Base-by-base conservation (phyloP, 2,888 invertebrate species). In the Pachycephus smyrnensis region DNA sequence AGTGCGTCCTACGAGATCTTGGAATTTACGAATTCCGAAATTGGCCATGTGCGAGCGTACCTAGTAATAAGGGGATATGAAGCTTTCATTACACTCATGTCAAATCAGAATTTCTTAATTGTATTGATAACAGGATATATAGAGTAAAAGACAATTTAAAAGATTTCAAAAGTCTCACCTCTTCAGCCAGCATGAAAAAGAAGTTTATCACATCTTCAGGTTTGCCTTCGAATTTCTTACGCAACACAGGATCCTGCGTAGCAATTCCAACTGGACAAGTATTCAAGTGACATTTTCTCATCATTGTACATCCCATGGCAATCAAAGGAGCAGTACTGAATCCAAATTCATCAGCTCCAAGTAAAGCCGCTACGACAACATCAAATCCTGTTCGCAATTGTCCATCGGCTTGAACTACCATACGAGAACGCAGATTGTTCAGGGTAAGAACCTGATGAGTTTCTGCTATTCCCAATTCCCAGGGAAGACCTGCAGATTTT, bases 251-350 rank as follows among this genome's bases (percentile, higher is more conserved):
- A 93, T 99, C 99, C 92, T 99, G 99, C 0, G 99, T 99, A 1
- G 99, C 99, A 88, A 99, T 97, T 81, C 99, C 99, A 80, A 99
- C 99, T 0, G 99, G 99, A 85, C 99, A 99, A 11, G 99, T 99
- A 92, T 99, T 99, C 86, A 99, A 93, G 92, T 99, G 99, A 89
- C 99, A 99, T 92, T 99, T 99, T 79, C 99, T 94, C 99, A 99
- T 99, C 99, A 99, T 99, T 0, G 99, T 99, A 90, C 99, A 99
- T 4, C 99, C 99, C 92, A 99, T 95, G 2, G 97, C 98, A 88
- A 99, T 99, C 76, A 99, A 93, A 0, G 99, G 99, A 3, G 99
- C 99, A 0, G 99, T 99, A 90, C 98, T 98, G 93, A 99, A 98
- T 33, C 99, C 99, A 91, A 99, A 97, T 92, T 99, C 99, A 91